Percentiles rank a stretch among this genome's conserved stretches.
Evolutionary conservation across 1,140 invertebrate species (phyloP).

Genomic region (Heliconius himera): DNA sequence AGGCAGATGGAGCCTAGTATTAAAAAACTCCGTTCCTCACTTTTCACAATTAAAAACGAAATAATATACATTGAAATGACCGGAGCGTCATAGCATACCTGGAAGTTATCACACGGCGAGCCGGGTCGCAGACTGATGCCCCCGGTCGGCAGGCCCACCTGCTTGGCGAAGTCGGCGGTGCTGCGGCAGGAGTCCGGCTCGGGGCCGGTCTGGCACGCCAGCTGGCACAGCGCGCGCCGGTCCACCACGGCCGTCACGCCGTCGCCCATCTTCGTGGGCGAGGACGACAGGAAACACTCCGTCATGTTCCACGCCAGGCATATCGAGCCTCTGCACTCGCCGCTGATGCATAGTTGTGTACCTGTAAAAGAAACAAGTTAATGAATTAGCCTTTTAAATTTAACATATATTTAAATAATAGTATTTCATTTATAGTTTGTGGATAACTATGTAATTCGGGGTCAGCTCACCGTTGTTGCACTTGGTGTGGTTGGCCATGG

Average conservation of each 20-base stretch:
- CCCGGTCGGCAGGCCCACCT: conserved; percentile 89
- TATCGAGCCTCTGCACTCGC: conserved; percentile 97
- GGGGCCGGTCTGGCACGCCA: conserved; percentile 95
- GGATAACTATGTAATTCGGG: no score
- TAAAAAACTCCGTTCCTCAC: no score
- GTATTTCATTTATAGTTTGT: no score
- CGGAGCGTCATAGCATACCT: conserved; percentile 81
- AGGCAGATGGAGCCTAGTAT: no score
- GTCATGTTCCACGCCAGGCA: conserved; percentile 96
- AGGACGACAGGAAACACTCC: conserved; percentile 97
- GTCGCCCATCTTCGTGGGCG: conserved; percentile 86
- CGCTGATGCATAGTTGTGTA: conserved; percentile 94
- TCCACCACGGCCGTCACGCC: conserved; percentile 80
- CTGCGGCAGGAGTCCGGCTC: conserved; percentile 90
- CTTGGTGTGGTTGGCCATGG: conserved; percentile 73
- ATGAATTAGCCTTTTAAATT: background rate
- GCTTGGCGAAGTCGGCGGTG: conserved; percentile 91
- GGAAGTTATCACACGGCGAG: conserved; percentile 99
- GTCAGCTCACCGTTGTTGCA: conserved; percentile 67
- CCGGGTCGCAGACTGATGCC: conserved; percentile 95
- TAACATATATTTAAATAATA: no score
- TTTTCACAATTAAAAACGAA: background rate
- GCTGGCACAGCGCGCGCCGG: conserved; percentile 95
- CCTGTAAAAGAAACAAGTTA: conserved; percentile 49
- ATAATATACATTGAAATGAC: background rate